Evolutionary conservation across 2,113 vertebrate genomes (phyloP), one percentile per base, ranked within the genome.

Genomic region (Erinaceus europaeus): DNA sequence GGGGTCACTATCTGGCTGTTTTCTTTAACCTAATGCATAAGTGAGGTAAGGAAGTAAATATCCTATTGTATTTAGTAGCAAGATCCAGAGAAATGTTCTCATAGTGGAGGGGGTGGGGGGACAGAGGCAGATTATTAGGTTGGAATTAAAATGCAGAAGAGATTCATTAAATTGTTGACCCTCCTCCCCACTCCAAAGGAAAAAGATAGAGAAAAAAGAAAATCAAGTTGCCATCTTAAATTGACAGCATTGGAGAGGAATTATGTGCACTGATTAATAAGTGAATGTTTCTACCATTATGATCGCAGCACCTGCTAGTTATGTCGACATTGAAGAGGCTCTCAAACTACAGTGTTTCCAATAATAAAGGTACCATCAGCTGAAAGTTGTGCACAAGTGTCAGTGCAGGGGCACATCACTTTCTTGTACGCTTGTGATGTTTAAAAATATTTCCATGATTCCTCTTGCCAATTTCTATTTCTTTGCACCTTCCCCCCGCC

Each of bases 161-260:
- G 96, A 97, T 97, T 97, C 97, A 97, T 97, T 97, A 97, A 97
- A 97, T 97, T 96, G 94, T 97, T 97, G 97, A 97, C 97, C 96
- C 96, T 97, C 96, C 96, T 97, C 94, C 95, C 95, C 95, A 96
- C 96, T 96, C 95, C 90, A 95, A 96, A 97, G 97, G 95, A 91
- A 91, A 55, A 83, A 64, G 79, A 94, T 94, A 55, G 12, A 55
- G 5, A 96, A 93, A 91, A 61, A 84, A 67, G 75, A 94, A 94
- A 96, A 93, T 96, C 96, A 93, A 95, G 96, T 95, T 97, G 95
- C 96, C 95, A 91, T 97, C 95, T 97, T 95, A 97, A 97, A 97
- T 95, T 97, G 97, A 96, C 97, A 97, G 97, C 96, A 95, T 97
- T 96, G 96, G 95, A 96, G 96, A 95, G 94, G 96, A 97, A 97